Base-by-base conservation (phyloP, 30 jellyfish, hydroid and myxozoan species). In the Turritopsis dohrnii region DNA sequence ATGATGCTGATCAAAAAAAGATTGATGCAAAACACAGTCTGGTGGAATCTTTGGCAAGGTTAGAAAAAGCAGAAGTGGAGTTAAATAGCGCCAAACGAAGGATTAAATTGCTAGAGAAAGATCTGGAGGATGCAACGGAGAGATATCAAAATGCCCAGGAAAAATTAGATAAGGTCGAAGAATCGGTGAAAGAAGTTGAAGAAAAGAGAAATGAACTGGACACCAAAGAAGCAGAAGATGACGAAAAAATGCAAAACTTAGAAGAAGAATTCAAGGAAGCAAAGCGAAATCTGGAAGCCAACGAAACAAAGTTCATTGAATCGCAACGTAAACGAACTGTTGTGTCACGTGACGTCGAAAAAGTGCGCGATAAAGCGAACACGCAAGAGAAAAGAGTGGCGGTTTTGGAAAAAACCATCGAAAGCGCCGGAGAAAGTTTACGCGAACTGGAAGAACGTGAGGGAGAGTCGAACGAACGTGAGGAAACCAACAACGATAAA, bases 51-150 rank as follows among this genome's bases (percentile, higher is more conserved):
- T 90, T 80, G 66, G 66, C 95, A 5, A 87, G 96, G 82, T 79
- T 91, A 29, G 97, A 91, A 84, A 91, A 91, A 75, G 95, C 96
- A 52, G 96, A 80, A 72, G 96, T 92, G 19, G 97, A 91, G 75
- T 65, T 71, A 16, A 91, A 79, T 26, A 91, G 96, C 30, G 88
- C 53, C 76, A 30, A 72, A 75, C 83, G 97, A 80, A 83, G 96
- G 79, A 88, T 72, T 28, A 71, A 87, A 83, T 89, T 91, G 81
- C 52, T 80, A 5, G 83, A 80, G 25, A 80, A 80, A 52, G 87
- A 53, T 17, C 53, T 30, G 21, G 66, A 82, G 8, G 85, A 82
- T 41, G 88, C 71, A 53, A 65, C 18, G 27, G 52, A 66, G 66
- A 82, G 88, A 82, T 60, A 77, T 71, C 91, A 75, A n/a, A 96